Evolutionary conservation across 1,140 invertebrate species (phyloP).

Genomic region (Homarus americanus): DNA sequence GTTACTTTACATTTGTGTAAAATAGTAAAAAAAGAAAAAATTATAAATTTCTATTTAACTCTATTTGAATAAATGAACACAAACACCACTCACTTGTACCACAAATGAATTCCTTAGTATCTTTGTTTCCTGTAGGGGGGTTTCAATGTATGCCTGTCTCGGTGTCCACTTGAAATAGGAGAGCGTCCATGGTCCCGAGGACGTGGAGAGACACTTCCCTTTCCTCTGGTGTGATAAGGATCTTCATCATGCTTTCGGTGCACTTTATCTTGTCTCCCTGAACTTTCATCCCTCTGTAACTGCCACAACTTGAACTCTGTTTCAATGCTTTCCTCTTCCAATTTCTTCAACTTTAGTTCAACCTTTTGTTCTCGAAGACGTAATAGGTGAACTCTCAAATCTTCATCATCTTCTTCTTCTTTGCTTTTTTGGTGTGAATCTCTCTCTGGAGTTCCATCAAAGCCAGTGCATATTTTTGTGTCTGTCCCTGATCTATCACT

Average conservation of each 20-base stretch:
- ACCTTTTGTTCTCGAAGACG: constrained; percentile 59
- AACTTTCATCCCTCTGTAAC: constrained; percentile 30
- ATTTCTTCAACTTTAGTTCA: constrained; percentile 39
- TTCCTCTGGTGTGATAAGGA: not conserved
- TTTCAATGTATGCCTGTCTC: not conserved
- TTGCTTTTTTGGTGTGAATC: not conserved
- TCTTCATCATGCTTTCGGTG: not conserved
- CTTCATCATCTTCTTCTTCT: constrained; percentile 46
- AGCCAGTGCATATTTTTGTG: not conserved
- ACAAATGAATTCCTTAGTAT: not conserved
- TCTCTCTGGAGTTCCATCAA: not conserved
- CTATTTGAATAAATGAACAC: not conserved
- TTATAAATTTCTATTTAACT: not conserved
- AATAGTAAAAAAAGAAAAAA: not conserved
- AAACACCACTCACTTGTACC: not conserved
- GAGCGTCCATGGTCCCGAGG: not conserved
- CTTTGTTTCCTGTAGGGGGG: not conserved
- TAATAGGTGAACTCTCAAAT: constrained; percentile 43
- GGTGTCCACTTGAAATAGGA: not conserved
- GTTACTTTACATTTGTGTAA: not conserved
- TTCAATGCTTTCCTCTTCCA: constrained; percentile 61
- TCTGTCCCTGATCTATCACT: not conserved
- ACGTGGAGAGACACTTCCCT: not conserved
- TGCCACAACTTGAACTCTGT: constrained; percentile 48
- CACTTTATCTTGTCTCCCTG: not conserved